These are phyloP conservation scores for Erebia palarica DNA, from an alignment of 2,888 invertebrate genomes.

Conservation along the genomic window DNA sequence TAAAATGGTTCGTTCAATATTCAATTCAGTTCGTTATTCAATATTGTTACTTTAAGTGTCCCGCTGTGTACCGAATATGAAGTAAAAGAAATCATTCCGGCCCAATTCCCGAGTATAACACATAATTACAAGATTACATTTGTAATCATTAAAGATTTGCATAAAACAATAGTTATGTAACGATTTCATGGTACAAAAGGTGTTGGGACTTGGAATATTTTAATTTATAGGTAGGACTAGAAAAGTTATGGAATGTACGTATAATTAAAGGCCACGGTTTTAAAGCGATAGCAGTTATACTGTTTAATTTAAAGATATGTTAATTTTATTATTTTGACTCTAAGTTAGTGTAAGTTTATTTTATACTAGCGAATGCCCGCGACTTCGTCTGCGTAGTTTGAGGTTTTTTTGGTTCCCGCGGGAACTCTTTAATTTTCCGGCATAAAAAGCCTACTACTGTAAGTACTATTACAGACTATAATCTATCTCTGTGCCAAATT, in stretches of 20 bases:
- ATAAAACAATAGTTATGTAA: constrained; percentile 49
- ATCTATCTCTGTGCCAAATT: no score
- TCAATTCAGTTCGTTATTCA: constrained; percentile 11
- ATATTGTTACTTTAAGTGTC: constrained; percentile 21
- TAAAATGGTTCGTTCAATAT: constrained; percentile 25
- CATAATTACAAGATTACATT: constrained; percentile 59
- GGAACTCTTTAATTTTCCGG: no score
- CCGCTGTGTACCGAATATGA: constrained; percentile 36
- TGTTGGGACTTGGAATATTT: constrained; percentile 5
- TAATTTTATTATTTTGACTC: constrained; percentile 12
- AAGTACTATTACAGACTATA: no score
- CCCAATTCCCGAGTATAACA: constrained; percentile 50
- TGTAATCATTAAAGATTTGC: constrained; percentile 47
- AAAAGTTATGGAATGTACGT: constrained; percentile 16
- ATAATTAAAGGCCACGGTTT: constrained; percentile 23
- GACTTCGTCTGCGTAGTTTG: no score
- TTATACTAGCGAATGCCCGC: no score
- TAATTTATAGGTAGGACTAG: neutral
- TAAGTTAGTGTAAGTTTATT: no score
- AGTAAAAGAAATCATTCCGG: constrained; percentile 59
- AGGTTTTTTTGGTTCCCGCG: no score
- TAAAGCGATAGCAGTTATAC: constrained; percentile 1
- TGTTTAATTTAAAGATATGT: constrained; percentile 11
- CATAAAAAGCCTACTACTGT: no score
- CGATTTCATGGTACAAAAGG: constrained; percentile 33